These are phyloP conservation scores for Conops quadrifasciatus DNA, from an alignment of 2,888 invertebrate genomes.

Conservation along the genomic window DNA sequence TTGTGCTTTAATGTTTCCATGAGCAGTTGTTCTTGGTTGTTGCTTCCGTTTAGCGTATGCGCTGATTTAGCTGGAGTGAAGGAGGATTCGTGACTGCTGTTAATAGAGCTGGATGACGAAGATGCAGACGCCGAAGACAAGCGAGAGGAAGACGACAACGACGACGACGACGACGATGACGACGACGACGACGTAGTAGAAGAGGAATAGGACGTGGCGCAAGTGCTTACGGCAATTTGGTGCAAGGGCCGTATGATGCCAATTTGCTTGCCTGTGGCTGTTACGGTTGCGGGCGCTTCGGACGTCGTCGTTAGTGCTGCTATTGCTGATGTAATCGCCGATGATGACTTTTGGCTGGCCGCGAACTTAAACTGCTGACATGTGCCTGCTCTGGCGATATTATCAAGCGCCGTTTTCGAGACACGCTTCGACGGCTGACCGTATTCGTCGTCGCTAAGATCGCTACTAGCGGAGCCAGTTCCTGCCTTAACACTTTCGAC, in stretches of 20 bases:
- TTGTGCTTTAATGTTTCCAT: conserved; percentile 43
- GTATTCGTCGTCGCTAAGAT: conserved; percentile 56
- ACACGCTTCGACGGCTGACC: conserved; percentile 61
- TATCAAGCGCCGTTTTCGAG: conserved; percentile 72
- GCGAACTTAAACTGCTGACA: conserved; percentile 68
- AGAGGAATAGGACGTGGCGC: conserved; percentile 42
- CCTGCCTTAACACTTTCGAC: conserved; percentile 51
- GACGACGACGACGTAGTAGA: conserved; percentile 18
- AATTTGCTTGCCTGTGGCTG: conserved; percentile 63
- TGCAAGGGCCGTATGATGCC: conserved; percentile 69
- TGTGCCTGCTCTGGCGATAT: conserved; percentile 75
- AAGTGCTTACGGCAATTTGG: not conserved
- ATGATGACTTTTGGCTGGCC: conserved; percentile 34
- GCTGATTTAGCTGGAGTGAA: conserved; percentile 33
- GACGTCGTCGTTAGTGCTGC: conserved; percentile 34
- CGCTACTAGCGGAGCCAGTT: conserved; percentile 48
- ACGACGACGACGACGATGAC: conserved; percentile 28
- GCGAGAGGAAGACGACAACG: conserved; percentile 20
- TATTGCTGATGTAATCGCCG: conserved; percentile 35
- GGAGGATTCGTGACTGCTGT: conserved; percentile 37
- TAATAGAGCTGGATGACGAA: conserved; percentile 23
- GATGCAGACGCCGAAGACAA: not conserved
- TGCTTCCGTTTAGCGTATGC: conserved; percentile 29
- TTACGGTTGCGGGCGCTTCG: conserved; percentile 22
- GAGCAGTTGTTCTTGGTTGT: conserved; percentile 38